Evolutionary conservation across 2,888 invertebrate genomes (phyloP).

Genomic region (Lycaena phlaeas): DNA sequence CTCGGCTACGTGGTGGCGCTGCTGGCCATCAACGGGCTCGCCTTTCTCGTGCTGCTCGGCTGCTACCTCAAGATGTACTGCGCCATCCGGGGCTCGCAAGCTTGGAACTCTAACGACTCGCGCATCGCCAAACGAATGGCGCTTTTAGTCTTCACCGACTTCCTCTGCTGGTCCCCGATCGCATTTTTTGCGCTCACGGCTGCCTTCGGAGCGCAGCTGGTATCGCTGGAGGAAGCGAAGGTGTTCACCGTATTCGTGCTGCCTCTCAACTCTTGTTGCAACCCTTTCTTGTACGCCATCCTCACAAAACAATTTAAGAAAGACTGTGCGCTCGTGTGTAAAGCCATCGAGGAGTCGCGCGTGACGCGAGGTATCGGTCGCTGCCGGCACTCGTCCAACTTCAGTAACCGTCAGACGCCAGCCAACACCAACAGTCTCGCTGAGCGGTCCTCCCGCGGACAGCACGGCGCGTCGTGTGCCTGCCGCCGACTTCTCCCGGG

Average conservation of each 20-base stretch:
- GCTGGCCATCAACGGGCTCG: slow-evolving; percentile 93
- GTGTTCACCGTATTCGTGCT: slow-evolving; percentile 96
- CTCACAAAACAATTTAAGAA: slow-evolving; percentile 98
- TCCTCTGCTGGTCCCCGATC: slow-evolving; percentile 98
- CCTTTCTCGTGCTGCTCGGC: slow-evolving; percentile 94
- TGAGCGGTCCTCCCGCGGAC: slow-evolving; percentile 84
- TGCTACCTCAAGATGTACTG: slow-evolving; percentile 98
- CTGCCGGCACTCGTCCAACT: slow-evolving; percentile 89
- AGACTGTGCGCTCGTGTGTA: slow-evolving; percentile 96
- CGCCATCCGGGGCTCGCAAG: slow-evolving; percentile 96
- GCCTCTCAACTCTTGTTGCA: slow-evolving; percentile 97
- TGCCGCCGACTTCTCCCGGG: slow-evolving; percentile 80
- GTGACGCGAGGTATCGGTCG: slow-evolving; percentile 91
- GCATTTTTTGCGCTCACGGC: slow-evolving; percentile 96
- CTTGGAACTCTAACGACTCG: slow-evolving; percentile 98
- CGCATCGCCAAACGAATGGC: slow-evolving; percentile 98
- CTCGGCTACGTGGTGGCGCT: slow-evolving; percentile 91
- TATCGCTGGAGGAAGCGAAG: slow-evolving; percentile 96
- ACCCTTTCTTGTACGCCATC: slow-evolving; percentile 98
- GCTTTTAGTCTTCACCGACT: slow-evolving; percentile 95
- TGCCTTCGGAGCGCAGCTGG: slow-evolving; percentile 90
- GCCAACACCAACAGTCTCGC: slow-evolving; percentile 89
- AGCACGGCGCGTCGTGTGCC: slow-evolving; percentile 71
- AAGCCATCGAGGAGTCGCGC: slow-evolving; percentile 94
- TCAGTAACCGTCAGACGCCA: slow-evolving; percentile 89